A percentile compares a stretch with the other conserved stretches of the same genome.
These are phyloP conservation scores for Salvelinus namaycush DNA, from an alignment of 2,113 vertebrate genomes.

Conservation along the genomic window DNA sequence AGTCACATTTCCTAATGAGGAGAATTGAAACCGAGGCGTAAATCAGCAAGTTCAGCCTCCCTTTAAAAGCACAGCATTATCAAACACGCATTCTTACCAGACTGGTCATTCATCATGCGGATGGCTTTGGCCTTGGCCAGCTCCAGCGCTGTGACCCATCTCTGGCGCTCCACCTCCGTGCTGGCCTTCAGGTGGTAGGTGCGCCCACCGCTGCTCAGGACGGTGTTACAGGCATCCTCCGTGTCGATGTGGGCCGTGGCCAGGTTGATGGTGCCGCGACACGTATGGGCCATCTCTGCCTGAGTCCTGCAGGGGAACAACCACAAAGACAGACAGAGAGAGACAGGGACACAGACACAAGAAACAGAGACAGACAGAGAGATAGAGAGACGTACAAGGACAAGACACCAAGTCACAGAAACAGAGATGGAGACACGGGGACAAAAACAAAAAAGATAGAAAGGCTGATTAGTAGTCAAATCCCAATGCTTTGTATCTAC, in stretches of 20 bases:
- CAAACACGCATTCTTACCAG: slow-evolving; percentile 78
- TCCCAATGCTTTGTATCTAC: not conserved
- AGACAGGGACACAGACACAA: slow-evolving; percentile 3
- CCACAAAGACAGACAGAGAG: slow-evolving; percentile 4
- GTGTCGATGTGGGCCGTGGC: slow-evolving; percentile 91
- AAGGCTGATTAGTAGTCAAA: not conserved
- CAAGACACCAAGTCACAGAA: no score
- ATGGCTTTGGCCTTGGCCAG: slow-evolving; percentile 94
- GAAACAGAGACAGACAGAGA: not conserved
- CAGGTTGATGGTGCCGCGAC: slow-evolving; percentile 94
- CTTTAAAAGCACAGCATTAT: not conserved
- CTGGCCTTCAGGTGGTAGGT: slow-evolving; percentile 95
- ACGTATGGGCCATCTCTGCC: slow-evolving; percentile 98
- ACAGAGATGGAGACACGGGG: not conserved
- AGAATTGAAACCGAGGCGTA: not conserved
- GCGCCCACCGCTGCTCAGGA: slow-evolving; percentile 90
- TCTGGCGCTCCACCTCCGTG: slow-evolving; percentile 93
- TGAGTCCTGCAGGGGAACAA: slow-evolving; percentile 81
- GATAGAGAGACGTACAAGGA: not conserved
- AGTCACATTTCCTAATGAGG: no score
- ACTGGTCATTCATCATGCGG: slow-evolving; percentile 89
- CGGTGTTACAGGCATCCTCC: slow-evolving; percentile 92
- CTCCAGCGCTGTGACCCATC: slow-evolving; percentile 93
- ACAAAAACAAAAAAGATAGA: not conserved
- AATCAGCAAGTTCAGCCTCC: not conserved